These are phyloP conservation scores for Plotosus lineatus DNA, from an alignment of 2,113 vertebrate species.

Conservation along the genomic window DNA sequence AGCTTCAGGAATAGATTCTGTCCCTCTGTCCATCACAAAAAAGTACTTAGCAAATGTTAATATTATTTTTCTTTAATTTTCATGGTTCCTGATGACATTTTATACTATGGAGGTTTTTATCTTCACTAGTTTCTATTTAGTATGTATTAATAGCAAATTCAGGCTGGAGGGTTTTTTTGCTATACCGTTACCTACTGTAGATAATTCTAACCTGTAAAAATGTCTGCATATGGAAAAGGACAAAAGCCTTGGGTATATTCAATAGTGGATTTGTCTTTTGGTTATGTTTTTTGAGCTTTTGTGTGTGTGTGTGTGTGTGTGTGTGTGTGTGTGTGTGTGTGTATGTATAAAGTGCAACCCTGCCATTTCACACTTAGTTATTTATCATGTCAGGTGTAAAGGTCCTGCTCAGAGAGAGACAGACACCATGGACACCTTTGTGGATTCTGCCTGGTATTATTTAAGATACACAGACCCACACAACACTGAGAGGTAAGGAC, in stretches of 20 bases:
- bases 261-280: neutral
- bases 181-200: neutral
- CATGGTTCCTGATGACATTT: neutral
- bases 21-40: no score
- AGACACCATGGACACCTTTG: constrained; percentile 98
- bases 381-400: constrained; percentile 75
- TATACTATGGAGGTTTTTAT: neutral
- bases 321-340: constrained; percentile 38
- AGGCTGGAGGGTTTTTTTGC: neutral
- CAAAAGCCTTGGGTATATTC: no score
- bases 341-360: neutral
- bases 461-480: constrained; percentile 89
- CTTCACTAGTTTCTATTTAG: neutral
- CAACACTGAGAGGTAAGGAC: constrained; percentile 78
- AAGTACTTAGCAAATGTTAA: neutral
- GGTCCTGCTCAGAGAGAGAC: constrained; percentile 84
- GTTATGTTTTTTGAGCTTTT: constrained; percentile 37
- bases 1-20: no score
- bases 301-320: constrained; percentile 30
- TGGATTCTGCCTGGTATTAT: constrained; percentile 96
- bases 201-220: neutral
- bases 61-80: neutral
- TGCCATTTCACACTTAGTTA: constrained; percentile 19
- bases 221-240: neutral
- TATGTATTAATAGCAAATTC: neutral